Evolutionary conservation across 2,113 vertebrate species (phyloP).

Genomic region (Toxostoma redivivum): DNA sequence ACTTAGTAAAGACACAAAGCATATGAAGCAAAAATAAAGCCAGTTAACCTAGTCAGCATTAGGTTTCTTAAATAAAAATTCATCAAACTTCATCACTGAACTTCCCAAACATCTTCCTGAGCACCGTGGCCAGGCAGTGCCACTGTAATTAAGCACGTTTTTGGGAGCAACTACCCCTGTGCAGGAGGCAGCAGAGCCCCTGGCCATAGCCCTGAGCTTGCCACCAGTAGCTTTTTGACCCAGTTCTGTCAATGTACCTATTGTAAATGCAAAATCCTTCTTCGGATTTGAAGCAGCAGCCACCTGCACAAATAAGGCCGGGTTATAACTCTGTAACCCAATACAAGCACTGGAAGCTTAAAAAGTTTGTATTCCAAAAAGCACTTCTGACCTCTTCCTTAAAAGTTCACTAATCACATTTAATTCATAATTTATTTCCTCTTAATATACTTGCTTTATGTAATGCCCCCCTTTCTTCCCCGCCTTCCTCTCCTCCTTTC

Average conservation of each 20-base stretch:
- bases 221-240: constrained; percentile 13
- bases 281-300: constrained; percentile 67
- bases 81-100: not conserved
- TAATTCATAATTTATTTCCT: constrained; percentile 75
- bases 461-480: not conserved
- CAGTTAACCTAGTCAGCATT: not conserved
- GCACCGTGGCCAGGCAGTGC: not conserved
- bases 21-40: not conserved
- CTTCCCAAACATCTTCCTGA: not conserved
- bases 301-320: constrained; percentile 86
- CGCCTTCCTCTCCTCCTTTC: not conserved
- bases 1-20: not conserved
- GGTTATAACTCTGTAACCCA: constrained; percentile 75
- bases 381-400: constrained; percentile 71
- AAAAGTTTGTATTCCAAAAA: constrained; percentile 69
- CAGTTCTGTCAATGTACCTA: constrained; percentile 71
- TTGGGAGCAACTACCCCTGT: not conserved
- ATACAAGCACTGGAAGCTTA: constrained; percentile 68
- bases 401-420: constrained; percentile 75
- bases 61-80: not conserved
- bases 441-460: constrained; percentile 56
- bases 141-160: not conserved
- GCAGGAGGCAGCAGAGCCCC: not conserved
- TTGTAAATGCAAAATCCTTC: constrained; percentile 69
- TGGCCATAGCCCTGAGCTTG: not conserved